phyloP scores from a whole-genome alignment of 35 echinoderm and acorn worm genomes.

The Ophioderma brevispina region DNA sequence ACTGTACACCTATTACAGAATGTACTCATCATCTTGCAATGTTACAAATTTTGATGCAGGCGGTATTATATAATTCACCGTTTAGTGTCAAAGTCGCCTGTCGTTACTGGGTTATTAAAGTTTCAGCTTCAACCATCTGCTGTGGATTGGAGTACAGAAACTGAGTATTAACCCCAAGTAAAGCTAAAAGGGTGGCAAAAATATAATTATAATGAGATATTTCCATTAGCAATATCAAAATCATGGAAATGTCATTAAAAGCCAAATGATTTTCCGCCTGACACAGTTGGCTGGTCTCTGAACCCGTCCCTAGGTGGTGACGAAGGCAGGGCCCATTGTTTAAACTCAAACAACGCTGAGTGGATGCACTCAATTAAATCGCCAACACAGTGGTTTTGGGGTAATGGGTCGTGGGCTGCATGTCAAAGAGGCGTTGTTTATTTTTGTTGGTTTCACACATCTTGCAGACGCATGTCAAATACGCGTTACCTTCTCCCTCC shows the following conservation, averaged over 20 bases:
- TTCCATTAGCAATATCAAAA: not conserved
- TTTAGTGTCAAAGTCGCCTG: too few relatives aligned
- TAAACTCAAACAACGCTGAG: not conserved
- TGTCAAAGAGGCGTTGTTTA: not conserved
- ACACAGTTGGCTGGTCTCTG: slow-evolving; percentile 2
- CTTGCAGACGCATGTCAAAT: not conserved
- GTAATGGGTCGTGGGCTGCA: not conserved
- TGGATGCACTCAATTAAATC: slow-evolving; percentile 4
- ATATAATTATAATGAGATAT: not conserved
- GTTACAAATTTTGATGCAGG: not conserved
- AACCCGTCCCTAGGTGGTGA: not conserved
- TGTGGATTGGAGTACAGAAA: not conserved
- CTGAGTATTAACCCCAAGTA: not conserved
- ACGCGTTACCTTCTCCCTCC: not conserved
- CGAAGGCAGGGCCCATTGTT: not conserved
- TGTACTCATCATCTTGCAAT: not conserved
- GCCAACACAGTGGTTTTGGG: not conserved
- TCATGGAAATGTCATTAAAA: slow-evolving; percentile 15
- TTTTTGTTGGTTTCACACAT: not conserved
- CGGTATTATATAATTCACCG: not conserved
- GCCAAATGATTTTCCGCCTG: not conserved
- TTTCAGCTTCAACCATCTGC: not conserved
- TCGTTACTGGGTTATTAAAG: not conserved
- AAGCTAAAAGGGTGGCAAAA: not conserved
- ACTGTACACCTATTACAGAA: not conserved